These are phyloP conservation scores for Dryobotodes eremita DNA, from an alignment of 2,888 invertebrate genomes.

Conservation along the genomic window DNA sequence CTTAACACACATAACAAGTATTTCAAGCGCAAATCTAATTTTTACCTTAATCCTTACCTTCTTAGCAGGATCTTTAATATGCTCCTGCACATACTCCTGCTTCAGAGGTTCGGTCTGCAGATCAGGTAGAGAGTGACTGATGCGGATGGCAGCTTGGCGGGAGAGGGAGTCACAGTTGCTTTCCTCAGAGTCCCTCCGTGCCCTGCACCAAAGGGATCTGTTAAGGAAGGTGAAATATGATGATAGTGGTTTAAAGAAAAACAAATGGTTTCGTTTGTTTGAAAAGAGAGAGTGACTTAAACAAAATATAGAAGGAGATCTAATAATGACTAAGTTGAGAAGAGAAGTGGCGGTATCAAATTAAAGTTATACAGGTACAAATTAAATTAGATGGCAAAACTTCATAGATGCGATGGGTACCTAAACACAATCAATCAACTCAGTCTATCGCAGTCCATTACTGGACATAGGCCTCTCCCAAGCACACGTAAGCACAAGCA, in stretches of 20 bases:
- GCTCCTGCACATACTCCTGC: constrained; percentile 93
- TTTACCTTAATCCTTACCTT: constrained; percentile 88
- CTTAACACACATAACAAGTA: too few species aligned
- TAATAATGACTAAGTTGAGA: not conserved
- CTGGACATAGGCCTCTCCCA: not conserved
- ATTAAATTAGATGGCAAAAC: not conserved
- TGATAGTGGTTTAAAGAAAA: constrained; percentile 30
- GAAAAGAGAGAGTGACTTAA: not conserved
- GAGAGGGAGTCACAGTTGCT: constrained; percentile 91
- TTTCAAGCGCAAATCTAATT: not conserved
- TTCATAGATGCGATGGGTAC: not conserved
- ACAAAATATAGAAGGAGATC: not conserved
- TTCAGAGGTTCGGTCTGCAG: constrained; percentile 93
- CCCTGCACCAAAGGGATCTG: constrained; percentile 78
- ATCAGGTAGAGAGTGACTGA: constrained; percentile 94
- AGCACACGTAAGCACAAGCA: not conserved
- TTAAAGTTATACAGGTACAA: not conserved
- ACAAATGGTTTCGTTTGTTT: not conserved
- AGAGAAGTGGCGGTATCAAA: too few species aligned
- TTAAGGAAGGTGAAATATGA: constrained; percentile 58
- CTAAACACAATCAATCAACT: not conserved
- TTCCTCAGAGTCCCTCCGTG: constrained; percentile 87
- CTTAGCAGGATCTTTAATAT: constrained; percentile 92
- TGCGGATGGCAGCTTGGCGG: constrained; percentile 93
- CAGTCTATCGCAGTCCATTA: not conserved